Base-by-base conservation (phyloP, 2,113 vertebrate genomes). In the Salvator merianae region DNA sequence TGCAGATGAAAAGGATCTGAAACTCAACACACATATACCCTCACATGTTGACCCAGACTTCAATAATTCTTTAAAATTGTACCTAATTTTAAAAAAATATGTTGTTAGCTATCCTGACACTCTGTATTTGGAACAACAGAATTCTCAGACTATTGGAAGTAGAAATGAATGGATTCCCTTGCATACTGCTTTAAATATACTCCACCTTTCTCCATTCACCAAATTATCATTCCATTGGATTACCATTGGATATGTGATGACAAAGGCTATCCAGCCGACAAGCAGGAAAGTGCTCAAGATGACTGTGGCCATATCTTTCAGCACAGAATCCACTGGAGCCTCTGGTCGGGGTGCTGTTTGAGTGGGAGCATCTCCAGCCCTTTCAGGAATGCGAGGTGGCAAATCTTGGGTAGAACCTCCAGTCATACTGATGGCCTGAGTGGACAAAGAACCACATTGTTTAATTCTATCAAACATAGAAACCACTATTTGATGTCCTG, bases 201-300 rank as follows among this genome's bases (percentile, higher is more conserved):
- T 43, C 69, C 38, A 66, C 38, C n/a, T 26, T 32, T 59, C 7
- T 73, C 18, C 50, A 40, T 28, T 40, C 72, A 53, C 36, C 80
- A 78, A 36, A 83, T 50, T 55, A n/a, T 3, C 38, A 68, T 71
- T 43, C 28, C 5, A 22, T 65, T 10, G 8, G 53, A 38, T 94
- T 96, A 98, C 98, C 97, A 99, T 96, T 6, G 99, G 98, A 86
- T 99, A 99, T n/a, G 97, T 97, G 93, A 99, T 98, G 91, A 99
- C 95, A 92, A 99, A 99, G 79, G 98, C 99, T 87, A 99, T 95
- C 98, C 98, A 99, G 89, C 99, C 98, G 14, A 99, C 96, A 78
- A 99, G 93, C 14, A 99, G 97, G 92, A 99, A 98, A 1, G 98
- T 99, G 88, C 98, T 98, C 89, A 99, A 97, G 91, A 99, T 97